phyloP scores from a whole-genome alignment of 2,113 vertebrate species.

The Pogona vitticeps region DNA sequence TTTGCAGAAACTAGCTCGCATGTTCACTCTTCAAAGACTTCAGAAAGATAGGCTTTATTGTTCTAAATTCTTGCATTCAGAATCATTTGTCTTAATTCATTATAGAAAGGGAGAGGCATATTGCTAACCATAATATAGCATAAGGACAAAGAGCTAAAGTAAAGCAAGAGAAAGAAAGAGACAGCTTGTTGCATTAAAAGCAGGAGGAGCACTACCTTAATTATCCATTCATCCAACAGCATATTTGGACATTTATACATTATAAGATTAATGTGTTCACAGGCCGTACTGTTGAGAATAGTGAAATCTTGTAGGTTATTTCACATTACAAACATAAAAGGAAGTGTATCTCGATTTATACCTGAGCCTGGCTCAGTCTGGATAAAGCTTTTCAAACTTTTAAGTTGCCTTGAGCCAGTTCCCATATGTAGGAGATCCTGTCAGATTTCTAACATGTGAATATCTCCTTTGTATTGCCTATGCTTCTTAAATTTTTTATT shows the following conservation, averaged over 20 bases:
- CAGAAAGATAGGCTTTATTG: neutral
- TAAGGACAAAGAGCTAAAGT: too few relatives aligned
- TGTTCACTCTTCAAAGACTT: neutral
- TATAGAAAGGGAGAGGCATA: too few relatives aligned
- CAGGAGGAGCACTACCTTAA: neutral
- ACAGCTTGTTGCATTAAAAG: neutral
- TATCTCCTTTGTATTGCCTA: neutral
- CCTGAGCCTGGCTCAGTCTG: neutral
- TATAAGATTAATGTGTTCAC: neutral
- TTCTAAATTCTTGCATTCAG: too few relatives aligned
- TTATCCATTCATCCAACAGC: neutral
- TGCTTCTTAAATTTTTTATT: neutral
- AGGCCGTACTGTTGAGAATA: neutral
- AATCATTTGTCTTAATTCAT: too few relatives aligned
- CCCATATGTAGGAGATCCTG: neutral
- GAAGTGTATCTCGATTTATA: neutral
- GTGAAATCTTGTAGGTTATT: neutral
- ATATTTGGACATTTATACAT: neutral
- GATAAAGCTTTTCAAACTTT: neutral
- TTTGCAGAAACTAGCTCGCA: too few relatives aligned
- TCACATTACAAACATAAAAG: neutral
- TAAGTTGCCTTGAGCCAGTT: neutral
- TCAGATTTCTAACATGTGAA: neutral
- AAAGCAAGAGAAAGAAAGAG: too few relatives aligned
- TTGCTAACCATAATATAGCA: too few relatives aligned